These are phyloP conservation scores for Drosophila ercepeae DNA, from an alignment of 1,140 invertebrate species.

Conservation along the genomic window DNA sequence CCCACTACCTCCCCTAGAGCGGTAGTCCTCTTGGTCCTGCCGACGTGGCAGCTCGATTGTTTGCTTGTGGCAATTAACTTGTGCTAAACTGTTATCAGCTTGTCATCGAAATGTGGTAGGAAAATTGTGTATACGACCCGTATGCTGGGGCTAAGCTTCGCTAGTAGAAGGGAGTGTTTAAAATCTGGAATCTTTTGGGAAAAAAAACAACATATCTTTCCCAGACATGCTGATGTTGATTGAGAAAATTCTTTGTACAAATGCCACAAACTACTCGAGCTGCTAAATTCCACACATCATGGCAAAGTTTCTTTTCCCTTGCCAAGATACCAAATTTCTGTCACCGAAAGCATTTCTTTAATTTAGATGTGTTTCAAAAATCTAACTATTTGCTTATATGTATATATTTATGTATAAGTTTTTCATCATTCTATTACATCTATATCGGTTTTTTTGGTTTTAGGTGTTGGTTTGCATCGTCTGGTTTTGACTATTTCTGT, in stretches of 20 bases:
- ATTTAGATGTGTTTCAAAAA: slow-evolving; percentile 72
- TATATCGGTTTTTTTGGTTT: slow-evolving; percentile 13
- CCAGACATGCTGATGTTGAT: slow-evolving; percentile 68
- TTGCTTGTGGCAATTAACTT: slow-evolving; percentile 55
- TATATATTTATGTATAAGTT: slow-evolving; percentile 22
- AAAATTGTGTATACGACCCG: slow-evolving; percentile 41
- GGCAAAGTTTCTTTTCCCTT: slow-evolving; percentile 16
- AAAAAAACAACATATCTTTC: slow-evolving; percentile 63
- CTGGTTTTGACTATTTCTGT: slow-evolving; percentile 51
- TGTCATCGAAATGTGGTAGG: slow-evolving; percentile 30
- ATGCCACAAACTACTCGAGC: slow-evolving; percentile 9
- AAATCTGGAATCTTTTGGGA: neutral
- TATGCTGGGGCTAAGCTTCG: slow-evolving; percentile 12
- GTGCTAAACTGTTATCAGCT: slow-evolving; percentile 44
- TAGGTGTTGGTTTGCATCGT: slow-evolving; percentile 25
- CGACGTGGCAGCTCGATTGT: slow-evolving; percentile 15
- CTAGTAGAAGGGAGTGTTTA: neutral
- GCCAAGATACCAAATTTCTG: slow-evolving; percentile 60
- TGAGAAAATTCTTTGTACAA: slow-evolving; percentile 50
- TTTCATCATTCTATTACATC: slow-evolving; percentile 19
- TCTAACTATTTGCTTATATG: slow-evolving; percentile 24
- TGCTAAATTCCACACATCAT: slow-evolving; percentile 44
- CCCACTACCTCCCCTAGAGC: too few species aligned
- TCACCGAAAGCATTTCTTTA: slow-evolving; percentile 73
- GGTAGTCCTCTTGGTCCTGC: slow-evolving; percentile 6